Evolutionary conservation across 1,140 invertebrate genomes (phyloP).

Genomic region (Lethocerus indicus): DNA sequence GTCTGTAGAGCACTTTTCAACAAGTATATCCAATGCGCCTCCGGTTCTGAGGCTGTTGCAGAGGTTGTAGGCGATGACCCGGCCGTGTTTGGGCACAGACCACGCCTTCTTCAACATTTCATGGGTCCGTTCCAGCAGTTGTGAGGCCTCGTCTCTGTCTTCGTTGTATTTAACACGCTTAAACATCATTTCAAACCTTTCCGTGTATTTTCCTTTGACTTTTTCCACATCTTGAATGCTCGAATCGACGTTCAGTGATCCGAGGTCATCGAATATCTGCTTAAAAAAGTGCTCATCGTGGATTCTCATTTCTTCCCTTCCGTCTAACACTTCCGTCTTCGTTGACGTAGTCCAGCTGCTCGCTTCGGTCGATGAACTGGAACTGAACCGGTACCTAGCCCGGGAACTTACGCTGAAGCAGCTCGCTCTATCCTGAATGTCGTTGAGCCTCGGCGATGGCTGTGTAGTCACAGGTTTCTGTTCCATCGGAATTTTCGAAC

Average conservation of each 20-base stretch:
- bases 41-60: constrained; percentile 77
- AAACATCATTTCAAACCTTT: constrained; percentile 30
- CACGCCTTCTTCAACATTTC: constrained; percentile 74
- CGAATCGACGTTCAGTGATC: constrained; percentile 49
- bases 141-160: constrained; percentile 35
- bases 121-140: constrained; percentile 53
- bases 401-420: too few relatives aligned
- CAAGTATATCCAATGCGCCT: constrained; percentile 79
- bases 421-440: too few relatives aligned
- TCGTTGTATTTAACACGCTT: constrained; percentile 14
- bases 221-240: constrained; percentile 58
- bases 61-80: constrained; percentile 56
- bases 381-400: too few relatives aligned
- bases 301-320: too few relatives aligned
- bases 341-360: too few relatives aligned
- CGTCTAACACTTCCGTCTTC: too few relatives aligned
- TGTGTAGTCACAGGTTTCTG: too few relatives aligned
- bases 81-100: constrained; percentile 84
- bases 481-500: too few relatives aligned
- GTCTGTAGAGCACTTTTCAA: constrained; percentile 61
- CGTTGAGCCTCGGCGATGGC: too few relatives aligned
- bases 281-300: constrained; percentile 4
- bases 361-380: too few relatives aligned
- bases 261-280: constrained; percentile 56
- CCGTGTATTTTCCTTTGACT: constrained; percentile 67